phyloP scores from a whole-genome alignment of 2,113 vertebrate species.

The Pseudorectes ferrugineus region DNA sequence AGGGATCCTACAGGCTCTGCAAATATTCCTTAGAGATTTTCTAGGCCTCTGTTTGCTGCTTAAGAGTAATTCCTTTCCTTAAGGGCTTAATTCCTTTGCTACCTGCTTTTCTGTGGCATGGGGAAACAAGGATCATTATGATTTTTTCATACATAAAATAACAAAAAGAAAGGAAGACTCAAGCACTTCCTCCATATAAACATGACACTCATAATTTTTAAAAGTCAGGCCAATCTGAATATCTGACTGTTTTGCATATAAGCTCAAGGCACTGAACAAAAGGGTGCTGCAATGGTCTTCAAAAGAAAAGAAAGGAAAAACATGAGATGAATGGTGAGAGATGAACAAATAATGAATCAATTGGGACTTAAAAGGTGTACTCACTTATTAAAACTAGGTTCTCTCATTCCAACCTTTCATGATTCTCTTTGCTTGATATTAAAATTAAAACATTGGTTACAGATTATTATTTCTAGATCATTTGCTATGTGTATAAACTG shows the following conservation, averaged over 20 bases:
- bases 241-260: neutral
- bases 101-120: neutral
- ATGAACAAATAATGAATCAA: neutral
- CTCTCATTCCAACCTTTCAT: neutral
- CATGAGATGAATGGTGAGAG: neutral
- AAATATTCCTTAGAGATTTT: neutral
- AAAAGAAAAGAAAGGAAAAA: neutral
- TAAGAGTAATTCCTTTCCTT: neutral
- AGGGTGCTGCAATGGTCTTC: neutral
- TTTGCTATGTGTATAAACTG: neutral
- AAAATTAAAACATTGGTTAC: conserved; percentile 2
- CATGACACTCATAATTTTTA: neutral
- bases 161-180: neutral
- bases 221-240: neutral
- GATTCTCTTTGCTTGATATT: neutral
- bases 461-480: neutral
- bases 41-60: neutral
- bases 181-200: neutral
- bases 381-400: neutral
- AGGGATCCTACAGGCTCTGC: neutral
- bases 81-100: neutral
- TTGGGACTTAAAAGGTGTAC: neutral
- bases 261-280: neutral
- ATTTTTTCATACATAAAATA: neutral
- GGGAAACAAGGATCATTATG: neutral